Evolutionary conservation across 2,797 vertebrate genomes (phyloP), one percentile per base, ranked within the genome.

Genomic region (Propithecus deckenii): DNA sequence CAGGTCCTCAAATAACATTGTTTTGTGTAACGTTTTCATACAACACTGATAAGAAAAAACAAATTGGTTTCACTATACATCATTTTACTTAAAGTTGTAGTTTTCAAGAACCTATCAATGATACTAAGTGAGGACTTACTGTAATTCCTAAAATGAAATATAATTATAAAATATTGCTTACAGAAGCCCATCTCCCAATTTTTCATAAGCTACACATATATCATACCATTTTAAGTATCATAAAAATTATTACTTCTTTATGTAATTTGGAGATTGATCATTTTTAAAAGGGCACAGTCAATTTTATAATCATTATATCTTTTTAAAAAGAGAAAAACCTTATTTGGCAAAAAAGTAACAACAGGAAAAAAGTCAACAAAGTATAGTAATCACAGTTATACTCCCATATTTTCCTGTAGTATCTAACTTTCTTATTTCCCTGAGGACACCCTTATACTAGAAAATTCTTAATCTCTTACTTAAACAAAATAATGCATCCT

Each of bases 401-500:
- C 41, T 69, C 52, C 5, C 74, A 22, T 43, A 78, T 41, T 76
- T 48, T 57, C 43, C 20, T 38, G 18, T 50, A 35, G 46, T n/a
- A 43, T 67, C 71, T 28, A 75, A 61, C 50, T 79, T 83, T 74
- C 43, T 91, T 57, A 71, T 8, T 32, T 80, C 63, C 25, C 30
- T 20, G 38, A 90, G 57, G 80, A 86, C 12, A 79, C 55, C 20
- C 43, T 71, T 63, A 61, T 25, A 78, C 46, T 55, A 85, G 35
- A 86, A 72, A 86, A 76, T 57, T 78, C 72, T 75, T 75, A 57
- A 93, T 86, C 65, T 63, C 30, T 95, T 91, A 80, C 65, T 74
- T 43, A 79, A 94, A 94, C 25, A 94, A 91, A 89, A 88, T 65
- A 76, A 87, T 83, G 28, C 8, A 52, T 86, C 28, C 59, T 46